phyloP scores from a whole-genome alignment of 2,888 invertebrate genomes.

The Heliconius hortense region DNA sequence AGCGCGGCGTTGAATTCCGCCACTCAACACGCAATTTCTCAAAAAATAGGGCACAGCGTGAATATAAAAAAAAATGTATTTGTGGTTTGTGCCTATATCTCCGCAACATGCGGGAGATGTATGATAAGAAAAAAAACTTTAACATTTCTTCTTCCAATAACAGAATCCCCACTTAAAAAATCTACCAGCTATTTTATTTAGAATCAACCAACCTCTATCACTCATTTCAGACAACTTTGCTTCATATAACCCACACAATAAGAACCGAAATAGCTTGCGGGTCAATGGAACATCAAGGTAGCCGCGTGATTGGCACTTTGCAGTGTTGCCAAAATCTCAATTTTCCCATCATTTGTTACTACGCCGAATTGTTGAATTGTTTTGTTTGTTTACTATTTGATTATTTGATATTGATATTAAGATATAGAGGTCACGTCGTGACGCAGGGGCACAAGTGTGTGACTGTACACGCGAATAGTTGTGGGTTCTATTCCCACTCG shows the following conservation, averaged over 20 bases:
- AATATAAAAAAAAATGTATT: no score
- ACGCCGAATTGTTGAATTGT: constrained; percentile 29
- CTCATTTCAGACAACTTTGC: neutral
- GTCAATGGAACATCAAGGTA: constrained; percentile 31
- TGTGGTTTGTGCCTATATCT: no score
- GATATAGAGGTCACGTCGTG: neutral
- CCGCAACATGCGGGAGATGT: neutral
- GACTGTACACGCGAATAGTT: no score
- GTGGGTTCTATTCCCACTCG: no score
- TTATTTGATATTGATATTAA: neutral
- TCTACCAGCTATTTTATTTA: constrained; percentile 21
- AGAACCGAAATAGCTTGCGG: constrained; percentile 31
- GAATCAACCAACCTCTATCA: constrained; percentile 3
- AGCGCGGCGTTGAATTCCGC: no score
- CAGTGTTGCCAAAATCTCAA: constrained; percentile 35
- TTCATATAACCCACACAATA: neutral
- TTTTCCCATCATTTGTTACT: constrained; percentile 34
- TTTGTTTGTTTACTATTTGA: constrained; percentile 41
- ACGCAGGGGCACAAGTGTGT: no score
- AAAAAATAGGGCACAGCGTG: no score
- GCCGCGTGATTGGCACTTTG: constrained; percentile 35
- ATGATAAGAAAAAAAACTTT: neutral
- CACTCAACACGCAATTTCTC: no score
- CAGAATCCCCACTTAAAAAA: neutral
- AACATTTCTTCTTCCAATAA: neutral